phyloP scores from a whole-genome alignment of 2,113 vertebrate genomes.

The Apteryx owenii region DNA sequence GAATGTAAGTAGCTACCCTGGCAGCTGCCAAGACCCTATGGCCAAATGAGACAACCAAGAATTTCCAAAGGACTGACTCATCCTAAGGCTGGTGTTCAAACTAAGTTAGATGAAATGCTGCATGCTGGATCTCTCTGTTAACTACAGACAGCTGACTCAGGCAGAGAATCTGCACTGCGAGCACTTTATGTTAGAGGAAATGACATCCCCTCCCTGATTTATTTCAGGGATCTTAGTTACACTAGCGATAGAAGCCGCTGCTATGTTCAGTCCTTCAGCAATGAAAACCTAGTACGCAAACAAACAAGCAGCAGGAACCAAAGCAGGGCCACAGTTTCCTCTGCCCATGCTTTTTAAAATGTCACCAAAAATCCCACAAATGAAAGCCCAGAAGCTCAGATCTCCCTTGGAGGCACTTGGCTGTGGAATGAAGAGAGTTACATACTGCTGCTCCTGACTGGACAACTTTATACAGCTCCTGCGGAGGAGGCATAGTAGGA shows the following conservation, averaged over 20 bases:
- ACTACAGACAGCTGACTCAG: not conserved
- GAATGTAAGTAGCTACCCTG: not conserved
- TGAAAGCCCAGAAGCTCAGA: not conserved
- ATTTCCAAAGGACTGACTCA: not conserved
- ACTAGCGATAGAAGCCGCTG: not conserved
- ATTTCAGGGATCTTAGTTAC: not conserved
- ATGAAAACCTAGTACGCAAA: not conserved
- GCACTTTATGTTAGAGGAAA: not conserved
- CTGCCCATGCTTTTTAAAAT: not conserved
- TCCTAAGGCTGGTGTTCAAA: not conserved
- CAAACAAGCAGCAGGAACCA: not conserved
- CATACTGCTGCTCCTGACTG: not conserved
- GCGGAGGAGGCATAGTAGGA: not conserved
- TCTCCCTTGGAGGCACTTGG: not conserved
- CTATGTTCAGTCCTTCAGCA: not conserved
- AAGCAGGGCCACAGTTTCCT: not conserved
- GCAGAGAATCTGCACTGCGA: not conserved
- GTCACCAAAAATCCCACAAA: not conserved
- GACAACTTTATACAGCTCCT: not conserved
- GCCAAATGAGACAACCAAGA: not conserved
- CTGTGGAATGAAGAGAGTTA: not conserved
- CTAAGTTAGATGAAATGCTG: not conserved
- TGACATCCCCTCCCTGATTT: not conserved
- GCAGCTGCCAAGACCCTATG: not conserved
- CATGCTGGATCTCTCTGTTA: not conserved